Conservation (phyloP, 2,113 vertebrate genomes). For the Muntiacus reevesi region DNA sequence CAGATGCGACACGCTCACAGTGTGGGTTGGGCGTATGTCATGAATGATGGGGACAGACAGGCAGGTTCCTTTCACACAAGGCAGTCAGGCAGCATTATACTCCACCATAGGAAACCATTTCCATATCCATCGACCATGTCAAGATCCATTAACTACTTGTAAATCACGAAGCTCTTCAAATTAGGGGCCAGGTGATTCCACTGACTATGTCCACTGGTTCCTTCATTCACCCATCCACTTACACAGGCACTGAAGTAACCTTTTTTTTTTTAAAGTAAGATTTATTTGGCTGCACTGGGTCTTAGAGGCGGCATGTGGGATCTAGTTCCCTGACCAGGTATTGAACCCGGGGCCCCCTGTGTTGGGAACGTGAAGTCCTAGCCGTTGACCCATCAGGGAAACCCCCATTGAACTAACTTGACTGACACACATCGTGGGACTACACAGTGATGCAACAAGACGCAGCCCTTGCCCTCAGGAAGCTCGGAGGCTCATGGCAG, state of each 20-base stretch:
- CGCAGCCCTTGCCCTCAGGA: neutral
- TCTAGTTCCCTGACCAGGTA: neutral
- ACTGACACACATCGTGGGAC: neutral
- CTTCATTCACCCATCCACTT: neutral
- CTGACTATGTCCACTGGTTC: neutral
- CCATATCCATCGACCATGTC: neutral
- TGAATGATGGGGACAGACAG: neutral
- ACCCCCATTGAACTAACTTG: neutral
- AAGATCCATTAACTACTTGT: neutral
- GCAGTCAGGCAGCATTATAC: neutral
- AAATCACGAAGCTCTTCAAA: neutral
- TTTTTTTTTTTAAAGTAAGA: neutral
- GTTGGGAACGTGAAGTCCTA: neutral
- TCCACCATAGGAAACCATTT: neutral
- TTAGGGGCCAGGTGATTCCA: neutral
- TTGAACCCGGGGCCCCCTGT: neutral
- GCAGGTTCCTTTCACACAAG: neutral
- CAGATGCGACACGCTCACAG: neutral
- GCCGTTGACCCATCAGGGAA: neutral
- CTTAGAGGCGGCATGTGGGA: neutral
- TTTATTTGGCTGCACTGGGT: neutral
- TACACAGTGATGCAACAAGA: neutral
- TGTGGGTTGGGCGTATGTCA: neutral
- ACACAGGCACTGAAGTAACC: neutral
- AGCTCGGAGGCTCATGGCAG: neutral